These are phyloP conservation scores for Trematomus bernacchii DNA, from an alignment of 2,797 vertebrate species.

Conservation along the genomic window DNA sequence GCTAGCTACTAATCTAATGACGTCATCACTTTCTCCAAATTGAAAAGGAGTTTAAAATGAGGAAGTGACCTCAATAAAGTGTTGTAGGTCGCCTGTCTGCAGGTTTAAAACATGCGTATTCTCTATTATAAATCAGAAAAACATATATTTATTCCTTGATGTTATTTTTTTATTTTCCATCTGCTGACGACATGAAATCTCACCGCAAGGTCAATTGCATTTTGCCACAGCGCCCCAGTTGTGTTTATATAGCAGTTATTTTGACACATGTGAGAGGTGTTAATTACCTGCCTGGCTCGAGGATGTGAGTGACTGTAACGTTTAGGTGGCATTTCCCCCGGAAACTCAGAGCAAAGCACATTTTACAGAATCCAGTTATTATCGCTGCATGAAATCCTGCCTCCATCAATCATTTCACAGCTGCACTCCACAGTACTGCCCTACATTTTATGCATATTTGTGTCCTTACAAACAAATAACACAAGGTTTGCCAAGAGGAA, in stretches of 20 bases:
- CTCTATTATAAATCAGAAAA: slow-evolving; percentile 5
- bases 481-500: neutral
- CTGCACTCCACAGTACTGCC: slow-evolving; percentile 18
- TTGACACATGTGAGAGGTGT: slow-evolving; percentile 78
- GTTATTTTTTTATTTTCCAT: neutral
- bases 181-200: slow-evolving; percentile 64
- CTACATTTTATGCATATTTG: slow-evolving; percentile 32
- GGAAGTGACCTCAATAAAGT: slow-evolving; percentile 16
- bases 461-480: slow-evolving; percentile 1
- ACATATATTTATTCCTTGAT: slow-evolving; percentile 9
- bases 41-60: slow-evolving; percentile 19
- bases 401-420: slow-evolving; percentile 59
- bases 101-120: neutral
- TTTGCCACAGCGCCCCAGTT: slow-evolving; percentile 52
- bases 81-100: slow-evolving; percentile 19
- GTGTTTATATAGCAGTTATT: slow-evolving; percentile 81
- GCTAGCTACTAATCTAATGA: neutral
- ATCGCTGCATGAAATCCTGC: slow-evolving; percentile 21
- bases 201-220: slow-evolving; percentile 63
- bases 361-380: slow-evolving; percentile 64
- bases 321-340: slow-evolving; percentile 51
- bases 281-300: slow-evolving; percentile 77
- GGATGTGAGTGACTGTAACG: slow-evolving; percentile 45
- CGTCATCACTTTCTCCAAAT: slow-evolving; percentile 29
- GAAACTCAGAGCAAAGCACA: slow-evolving; percentile 75